These are phyloP conservation scores for Chrysina gloriosa DNA, from an alignment of 2,888 invertebrate genomes.

Conservation along the genomic window DNA sequence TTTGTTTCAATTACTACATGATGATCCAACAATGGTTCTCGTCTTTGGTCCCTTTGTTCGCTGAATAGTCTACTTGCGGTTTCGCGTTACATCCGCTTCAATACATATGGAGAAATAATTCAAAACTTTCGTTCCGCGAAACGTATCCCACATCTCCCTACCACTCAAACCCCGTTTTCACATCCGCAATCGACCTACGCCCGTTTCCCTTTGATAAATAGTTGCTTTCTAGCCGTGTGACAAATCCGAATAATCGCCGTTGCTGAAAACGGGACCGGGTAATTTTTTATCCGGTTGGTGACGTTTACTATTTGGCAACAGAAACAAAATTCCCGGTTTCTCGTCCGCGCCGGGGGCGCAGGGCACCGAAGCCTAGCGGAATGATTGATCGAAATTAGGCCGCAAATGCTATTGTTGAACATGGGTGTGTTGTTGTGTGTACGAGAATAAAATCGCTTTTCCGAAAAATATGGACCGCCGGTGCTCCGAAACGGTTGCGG, in stretches of 20 bases:
- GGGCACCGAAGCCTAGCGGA: background rate
- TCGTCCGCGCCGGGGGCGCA: background rate
- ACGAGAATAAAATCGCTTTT: constrained; percentile 7
- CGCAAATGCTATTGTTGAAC: constrained; percentile 13
- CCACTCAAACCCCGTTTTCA: too few relatives aligned
- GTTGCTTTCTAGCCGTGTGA: constrained; percentile 23
- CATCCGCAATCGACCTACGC: background rate
- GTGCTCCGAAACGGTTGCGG: background rate
- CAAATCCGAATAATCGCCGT: constrained; percentile 30
- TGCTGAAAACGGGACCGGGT: background rate
- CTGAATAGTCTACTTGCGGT: too few relatives aligned
- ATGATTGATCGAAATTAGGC: constrained; percentile 30
- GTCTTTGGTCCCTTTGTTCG: too few relatives aligned
- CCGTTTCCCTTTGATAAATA: constrained; percentile 13
- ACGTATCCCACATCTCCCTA: too few relatives aligned
- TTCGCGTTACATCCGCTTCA: too few relatives aligned
- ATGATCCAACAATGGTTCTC: too few relatives aligned
- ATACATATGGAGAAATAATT: too few relatives aligned
- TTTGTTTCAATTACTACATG: too few relatives aligned
- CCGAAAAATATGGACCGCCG: constrained; percentile 5
- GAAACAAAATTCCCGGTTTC: constrained; percentile 27
- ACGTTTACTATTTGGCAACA: constrained; percentile 5
- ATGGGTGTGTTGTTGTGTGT: constrained; percentile 1
- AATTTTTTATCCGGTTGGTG: constrained; percentile 14
- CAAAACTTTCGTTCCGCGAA: too few relatives aligned